These are phyloP conservation scores for Epinephelus fuscoguttatus DNA, from an alignment of 2,113 vertebrate species.

Conservation along the genomic window DNA sequence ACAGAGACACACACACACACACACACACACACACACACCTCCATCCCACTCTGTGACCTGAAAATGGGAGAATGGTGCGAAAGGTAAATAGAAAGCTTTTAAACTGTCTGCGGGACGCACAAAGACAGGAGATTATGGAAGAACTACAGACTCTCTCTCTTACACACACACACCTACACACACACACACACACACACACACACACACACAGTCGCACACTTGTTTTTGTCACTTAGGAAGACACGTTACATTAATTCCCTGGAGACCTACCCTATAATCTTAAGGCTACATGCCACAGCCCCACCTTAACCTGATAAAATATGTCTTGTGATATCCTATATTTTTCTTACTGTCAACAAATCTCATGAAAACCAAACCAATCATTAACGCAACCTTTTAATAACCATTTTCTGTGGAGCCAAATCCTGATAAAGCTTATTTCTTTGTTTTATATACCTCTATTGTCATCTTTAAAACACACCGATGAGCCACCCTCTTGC, in stretches of 20 bases:
- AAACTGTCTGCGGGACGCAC: slow-evolving; percentile 79
- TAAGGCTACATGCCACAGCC: slow-evolving; percentile 28
- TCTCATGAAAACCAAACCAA: neutral
- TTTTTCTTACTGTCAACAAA: slow-evolving; percentile 3
- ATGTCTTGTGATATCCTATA: neutral
- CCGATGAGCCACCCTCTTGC: neutral
- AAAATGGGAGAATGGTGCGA: slow-evolving; percentile 76
- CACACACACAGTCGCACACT: slow-evolving; percentile 36
- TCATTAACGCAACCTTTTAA: neutral
- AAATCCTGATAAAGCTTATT: neutral
- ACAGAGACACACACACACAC: neutral
- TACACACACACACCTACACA: neutral
- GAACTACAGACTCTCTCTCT: slow-evolving; percentile 61
- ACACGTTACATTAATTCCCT: slow-evolving; percentile 29
- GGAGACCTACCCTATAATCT: slow-evolving; percentile 24
- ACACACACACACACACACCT: slow-evolving; percentile 28
- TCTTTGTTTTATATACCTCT: neutral
- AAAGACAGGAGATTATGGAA: slow-evolving; percentile 78
- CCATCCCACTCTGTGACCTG: slow-evolving; percentile 39
- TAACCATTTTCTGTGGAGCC: neutral
- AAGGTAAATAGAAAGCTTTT: slow-evolving; percentile 86
- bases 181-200: slow-evolving; percentile 34
- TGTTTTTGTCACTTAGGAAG: slow-evolving; percentile 55
- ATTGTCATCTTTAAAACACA: neutral
- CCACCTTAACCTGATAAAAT: slow-evolving; percentile 8